Evolutionary conservation across 1,140 invertebrate genomes (phyloP).

Genomic region (Penaeus vannamei): DNA sequence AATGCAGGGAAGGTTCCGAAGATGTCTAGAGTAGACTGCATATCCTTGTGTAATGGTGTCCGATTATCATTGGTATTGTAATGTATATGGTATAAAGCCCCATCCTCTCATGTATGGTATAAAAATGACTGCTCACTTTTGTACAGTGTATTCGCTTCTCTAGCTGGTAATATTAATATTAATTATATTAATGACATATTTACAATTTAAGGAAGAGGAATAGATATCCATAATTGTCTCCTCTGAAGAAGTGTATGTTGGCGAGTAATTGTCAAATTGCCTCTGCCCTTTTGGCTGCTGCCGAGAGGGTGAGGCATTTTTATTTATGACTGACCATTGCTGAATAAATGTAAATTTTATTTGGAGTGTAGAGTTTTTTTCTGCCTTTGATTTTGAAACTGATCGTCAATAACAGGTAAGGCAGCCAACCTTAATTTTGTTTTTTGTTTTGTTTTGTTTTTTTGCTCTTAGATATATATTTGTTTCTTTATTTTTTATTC

Average conservation of each 20-base stretch:
- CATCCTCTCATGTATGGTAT: slow-evolving; percentile 64
- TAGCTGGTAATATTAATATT: slow-evolving; percentile 57
- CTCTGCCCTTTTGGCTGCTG: slow-evolving; percentile 14
- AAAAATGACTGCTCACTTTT: slow-evolving; percentile 64
- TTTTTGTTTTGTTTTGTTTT: too few relatives aligned
- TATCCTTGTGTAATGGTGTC: slow-evolving; percentile 62
- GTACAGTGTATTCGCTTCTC: slow-evolving; percentile 64
- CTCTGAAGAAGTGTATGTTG: slow-evolving; percentile 50
- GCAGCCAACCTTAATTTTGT: neutral
- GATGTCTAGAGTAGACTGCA: slow-evolving; percentile 62
- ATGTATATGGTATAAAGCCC: slow-evolving; percentile 62
- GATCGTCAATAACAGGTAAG: slow-evolving; percentile 25
- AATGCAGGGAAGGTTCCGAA: slow-evolving; percentile 61
- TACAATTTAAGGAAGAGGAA: slow-evolving; percentile 53
- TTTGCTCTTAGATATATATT: too few relatives aligned
- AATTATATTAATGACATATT: slow-evolving; percentile 52
- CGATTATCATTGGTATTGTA: slow-evolving; percentile 55
- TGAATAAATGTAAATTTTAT: slow-evolving; percentile 65
- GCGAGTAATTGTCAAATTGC: slow-evolving; percentile 52
- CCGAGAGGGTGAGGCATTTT: slow-evolving; percentile 47
- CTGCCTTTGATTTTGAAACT: neutral
- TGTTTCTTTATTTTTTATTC: too few relatives aligned
- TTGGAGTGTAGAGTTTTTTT: slow-evolving; percentile 42
- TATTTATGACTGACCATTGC: slow-evolving; percentile 64
- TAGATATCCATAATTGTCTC: slow-evolving; percentile 53